Evolutionary conservation across 2,888 invertebrate species (phyloP).

Genomic region (Ochlodes sylvanus): DNA sequence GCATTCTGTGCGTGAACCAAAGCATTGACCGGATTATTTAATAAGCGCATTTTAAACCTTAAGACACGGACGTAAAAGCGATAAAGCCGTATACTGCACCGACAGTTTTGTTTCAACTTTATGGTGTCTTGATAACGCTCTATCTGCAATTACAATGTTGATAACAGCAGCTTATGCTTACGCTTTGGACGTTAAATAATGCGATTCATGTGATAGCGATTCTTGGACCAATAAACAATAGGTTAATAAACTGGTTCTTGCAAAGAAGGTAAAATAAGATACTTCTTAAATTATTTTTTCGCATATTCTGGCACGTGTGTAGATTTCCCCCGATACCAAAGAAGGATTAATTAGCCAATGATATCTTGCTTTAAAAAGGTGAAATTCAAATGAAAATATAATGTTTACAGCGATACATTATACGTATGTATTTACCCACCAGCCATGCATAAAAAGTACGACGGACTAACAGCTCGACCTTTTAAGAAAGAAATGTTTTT

Average conservation of each 20-base stretch:
- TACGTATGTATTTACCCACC: too few relatives aligned
- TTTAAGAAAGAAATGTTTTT: too few relatives aligned
- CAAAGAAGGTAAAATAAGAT: not conserved
- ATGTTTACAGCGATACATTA: too few relatives aligned
- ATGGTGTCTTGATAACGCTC: slow-evolving; percentile 68
- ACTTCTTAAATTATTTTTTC: too few relatives aligned
- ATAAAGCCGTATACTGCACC: slow-evolving; percentile 50
- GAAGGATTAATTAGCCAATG: too few relatives aligned
- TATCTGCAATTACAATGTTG: slow-evolving; percentile 76
- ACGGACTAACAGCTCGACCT: too few relatives aligned
- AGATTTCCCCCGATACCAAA: too few relatives aligned
- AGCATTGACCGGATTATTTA: slow-evolving; percentile 36
- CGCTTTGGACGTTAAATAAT: slow-evolving; percentile 31
- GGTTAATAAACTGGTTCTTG: not conserved
- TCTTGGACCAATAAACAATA: slow-evolving; percentile 46
- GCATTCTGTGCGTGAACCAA: slow-evolving; percentile 41
- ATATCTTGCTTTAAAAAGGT: too few relatives aligned
- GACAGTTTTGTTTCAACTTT: slow-evolving; percentile 71
- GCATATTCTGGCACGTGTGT: too few relatives aligned
- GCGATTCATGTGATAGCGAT: not conserved
- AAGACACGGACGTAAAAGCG: slow-evolving; percentile 20
- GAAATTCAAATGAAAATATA: too few relatives aligned
- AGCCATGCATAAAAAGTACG: too few relatives aligned
- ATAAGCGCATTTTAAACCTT: slow-evolving; percentile 37
- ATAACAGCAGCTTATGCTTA: slow-evolving; percentile 60